Conservation (phyloP, 1,140 invertebrate genomes). For the Pemphigus obesinymphae region DNA sequence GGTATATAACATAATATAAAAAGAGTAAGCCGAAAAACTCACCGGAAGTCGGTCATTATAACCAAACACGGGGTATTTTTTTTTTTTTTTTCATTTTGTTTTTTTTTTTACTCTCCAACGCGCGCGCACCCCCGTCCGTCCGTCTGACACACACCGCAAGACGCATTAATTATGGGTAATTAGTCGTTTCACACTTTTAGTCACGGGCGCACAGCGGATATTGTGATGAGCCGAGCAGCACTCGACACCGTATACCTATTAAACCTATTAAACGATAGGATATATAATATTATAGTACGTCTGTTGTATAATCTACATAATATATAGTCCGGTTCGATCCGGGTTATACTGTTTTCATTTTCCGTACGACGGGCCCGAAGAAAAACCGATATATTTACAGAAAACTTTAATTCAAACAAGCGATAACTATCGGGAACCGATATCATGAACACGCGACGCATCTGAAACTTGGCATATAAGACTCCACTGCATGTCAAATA, state of each 20-base stretch:
- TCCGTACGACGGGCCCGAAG: no score
- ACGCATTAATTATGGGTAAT: conserved; percentile 36
- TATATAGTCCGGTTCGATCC: no score
- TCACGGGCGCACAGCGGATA: conserved; percentile 36
- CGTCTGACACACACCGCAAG: not conserved
- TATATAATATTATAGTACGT: no score
- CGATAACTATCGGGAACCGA: no score
- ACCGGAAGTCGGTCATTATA: conserved; percentile 40
- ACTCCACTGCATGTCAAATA: no score
- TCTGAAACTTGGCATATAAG: no score
- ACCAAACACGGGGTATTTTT: conserved; percentile 10
- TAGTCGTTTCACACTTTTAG: conserved; percentile 42
- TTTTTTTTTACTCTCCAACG: not conserved
- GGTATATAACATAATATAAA: conserved; percentile 10
- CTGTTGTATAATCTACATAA: no score
- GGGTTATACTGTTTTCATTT: no score
- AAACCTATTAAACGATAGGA: not conserved
- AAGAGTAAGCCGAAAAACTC: conserved; percentile 4
- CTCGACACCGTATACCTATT: not conserved
- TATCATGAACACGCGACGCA: no score
- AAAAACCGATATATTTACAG: no score
- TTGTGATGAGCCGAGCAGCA: conserved; percentile 10
- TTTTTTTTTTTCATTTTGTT: not conserved
- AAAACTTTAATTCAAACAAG: no score
- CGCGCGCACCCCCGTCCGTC: not conserved